Percentiles rank a stretch among this genome's conserved stretches.
Evolutionary conservation across 2,888 invertebrate species (phyloP).

Genomic region (Holacanthella duospinosa): DNA sequence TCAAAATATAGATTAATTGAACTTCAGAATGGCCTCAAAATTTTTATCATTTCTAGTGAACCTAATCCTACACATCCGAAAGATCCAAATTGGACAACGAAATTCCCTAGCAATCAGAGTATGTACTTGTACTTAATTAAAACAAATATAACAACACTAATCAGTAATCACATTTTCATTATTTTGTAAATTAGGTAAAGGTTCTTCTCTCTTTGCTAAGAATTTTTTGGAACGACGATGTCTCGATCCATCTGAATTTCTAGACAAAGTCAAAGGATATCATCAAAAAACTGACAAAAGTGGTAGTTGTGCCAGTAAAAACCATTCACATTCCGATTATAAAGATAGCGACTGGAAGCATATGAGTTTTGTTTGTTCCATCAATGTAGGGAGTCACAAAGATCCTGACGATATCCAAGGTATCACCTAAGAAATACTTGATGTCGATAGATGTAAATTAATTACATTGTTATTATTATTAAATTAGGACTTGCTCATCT

Average conservation of each 20-base stretch:
- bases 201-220: background rate
- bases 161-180: background rate
- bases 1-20: background rate
- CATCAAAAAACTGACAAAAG: no score
- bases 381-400: background rate
- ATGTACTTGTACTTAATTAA: background rate
- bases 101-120: background rate
- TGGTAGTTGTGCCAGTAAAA: no score
- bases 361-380: background rate
- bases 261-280: no score
- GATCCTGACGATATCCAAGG: background rate
- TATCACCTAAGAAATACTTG: no score
- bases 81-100: background rate
- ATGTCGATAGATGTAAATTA: no score
- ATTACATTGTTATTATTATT: no score
- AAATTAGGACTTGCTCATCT: no score
- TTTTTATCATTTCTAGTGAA: background rate
- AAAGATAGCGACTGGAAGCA: no score
- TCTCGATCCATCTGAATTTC: no score
- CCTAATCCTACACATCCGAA: no score
- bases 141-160: background rate
- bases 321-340: no score
- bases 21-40: background rate
- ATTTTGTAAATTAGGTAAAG: background rate
- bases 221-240: background rate